A percentile compares a stretch with the other conserved stretches of the same genome.
Conservation (phyloP, 2,113 vertebrate genomes). For the Salvelinus alpinus region DNA sequence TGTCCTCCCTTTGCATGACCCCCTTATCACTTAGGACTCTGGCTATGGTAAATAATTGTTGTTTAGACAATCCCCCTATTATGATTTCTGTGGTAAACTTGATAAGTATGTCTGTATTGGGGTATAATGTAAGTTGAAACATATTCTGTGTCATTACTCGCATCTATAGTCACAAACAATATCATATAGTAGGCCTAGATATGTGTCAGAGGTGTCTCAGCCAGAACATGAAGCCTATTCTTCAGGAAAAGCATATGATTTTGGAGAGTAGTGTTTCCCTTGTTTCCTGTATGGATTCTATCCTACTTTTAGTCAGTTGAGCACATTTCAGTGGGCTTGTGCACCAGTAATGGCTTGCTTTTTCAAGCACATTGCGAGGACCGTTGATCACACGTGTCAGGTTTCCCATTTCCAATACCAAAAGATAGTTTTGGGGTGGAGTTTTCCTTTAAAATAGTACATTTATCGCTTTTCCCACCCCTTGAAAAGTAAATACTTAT, state of each 20-base stretch:
- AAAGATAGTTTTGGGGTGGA: neutral
- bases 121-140: no score
- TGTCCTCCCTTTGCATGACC: conserved; percentile 32
- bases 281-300: no score
- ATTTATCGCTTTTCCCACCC: neutral
- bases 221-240: no score
- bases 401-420: neutral
- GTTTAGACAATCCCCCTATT: neutral
- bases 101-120: no score
- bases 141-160: no score
- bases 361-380: neutral
- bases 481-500: no score
- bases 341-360: no score
- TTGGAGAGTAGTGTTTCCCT: no score
- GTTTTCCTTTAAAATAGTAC: neutral
- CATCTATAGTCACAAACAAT: neutral
- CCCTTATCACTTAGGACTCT: neutral
- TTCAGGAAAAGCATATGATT: no score
- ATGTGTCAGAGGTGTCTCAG: no score
- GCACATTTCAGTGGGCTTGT: no score
- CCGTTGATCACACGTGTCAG: neutral
- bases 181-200: neutral
- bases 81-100: neutral
- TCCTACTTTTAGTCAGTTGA: no score
- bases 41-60: neutral